phyloP scores from a whole-genome alignment of 2,888 invertebrate genomes.

The Catocala fraxini region DNA sequence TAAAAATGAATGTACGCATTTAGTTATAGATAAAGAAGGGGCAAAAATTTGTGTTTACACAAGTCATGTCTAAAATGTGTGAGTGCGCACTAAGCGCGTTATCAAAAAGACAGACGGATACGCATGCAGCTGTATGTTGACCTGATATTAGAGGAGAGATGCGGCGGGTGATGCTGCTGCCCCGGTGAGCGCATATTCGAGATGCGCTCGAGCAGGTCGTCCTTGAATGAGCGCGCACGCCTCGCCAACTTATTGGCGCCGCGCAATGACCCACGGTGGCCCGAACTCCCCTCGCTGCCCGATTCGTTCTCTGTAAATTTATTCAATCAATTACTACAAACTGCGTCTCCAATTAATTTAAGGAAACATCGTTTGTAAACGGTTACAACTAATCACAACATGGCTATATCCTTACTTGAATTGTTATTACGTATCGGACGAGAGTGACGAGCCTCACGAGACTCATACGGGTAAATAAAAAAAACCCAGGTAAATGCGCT shows the following conservation, averaged over 20 bases:
- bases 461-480: conserved; percentile 10
- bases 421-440: neutral
- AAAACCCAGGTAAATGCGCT: conserved; percentile 14
- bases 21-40: conserved; percentile 3
- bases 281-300: conserved; percentile 88
- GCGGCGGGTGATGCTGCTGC: conserved; percentile 85
- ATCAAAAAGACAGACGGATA: conserved; percentile 24
- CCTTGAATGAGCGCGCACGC: conserved; percentile 96
- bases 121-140: conserved; percentile 39
- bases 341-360: conserved; percentile 21
- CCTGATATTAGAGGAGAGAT: conserved; percentile 82
- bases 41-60: conserved; percentile 8
- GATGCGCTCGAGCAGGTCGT: conserved; percentile 96
- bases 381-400: neutral
- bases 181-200: conserved; percentile 95
- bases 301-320: conserved; percentile 78
- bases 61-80: conserved; percentile 6
- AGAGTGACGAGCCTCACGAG: too few species aligned
- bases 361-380: conserved; percentile 4
- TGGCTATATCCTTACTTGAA: neutral
- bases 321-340: conserved; percentile 46
- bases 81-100: conserved; percentile 12
- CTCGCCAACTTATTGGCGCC: conserved; percentile 94
- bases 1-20: conserved; percentile 4
- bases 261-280: conserved; percentile 92